Base-by-base conservation (phyloP, 2,113 vertebrate species). In the Ibidorhyncha struthersii region DNA sequence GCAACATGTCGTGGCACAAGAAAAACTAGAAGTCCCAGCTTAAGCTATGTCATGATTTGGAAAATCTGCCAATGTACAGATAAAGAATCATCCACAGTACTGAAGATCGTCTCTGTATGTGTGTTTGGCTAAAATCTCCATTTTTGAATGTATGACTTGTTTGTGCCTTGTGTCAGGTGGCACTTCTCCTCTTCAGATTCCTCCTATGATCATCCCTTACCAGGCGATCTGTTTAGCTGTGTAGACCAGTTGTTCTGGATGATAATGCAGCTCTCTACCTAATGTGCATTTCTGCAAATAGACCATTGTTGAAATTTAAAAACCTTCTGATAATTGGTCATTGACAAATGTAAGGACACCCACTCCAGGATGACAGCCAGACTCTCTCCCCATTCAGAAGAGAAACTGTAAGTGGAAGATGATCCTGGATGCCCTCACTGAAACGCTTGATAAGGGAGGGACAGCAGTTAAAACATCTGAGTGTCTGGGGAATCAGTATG, bases 31-130 rank as follows among this genome's bases (percentile, higher is more conserved):
- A 95, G 61, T 72, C 47, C 16, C 36, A 79, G 52, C 22, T 80
- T 83, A 82, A 66, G 40, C 9, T 65, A 67, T 8, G 14, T 18
- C n/a, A 36, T 38, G 30, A 66, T 77, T 89, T 82, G 43, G 58
- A 89, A 92, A 89, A 81, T n/a, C 27, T 91, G 72, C 7, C 47
- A 40, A 34, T 2, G 2, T n/a, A 73, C 20, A 78, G 59, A 52
- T 55, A 66, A 81, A 82, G 38, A 92, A 74, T 36, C 25, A 78
- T 23, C 26, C 56, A 21, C 29, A 58, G 29, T 21, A 40, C 25
- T 36, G 32, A 83, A 78, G n/a, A 86, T 73, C 8, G 47, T 27
- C 32, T 58, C 41, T 0, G 1, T 38, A 32, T 0, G 0, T 4
- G n/a, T 15, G 22, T 59, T 52, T 79, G 17, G 52, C 50, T 71